Evolutionary conservation across 2,113 vertebrate species (phyloP).

Genomic region (Marmota monax): DNA sequence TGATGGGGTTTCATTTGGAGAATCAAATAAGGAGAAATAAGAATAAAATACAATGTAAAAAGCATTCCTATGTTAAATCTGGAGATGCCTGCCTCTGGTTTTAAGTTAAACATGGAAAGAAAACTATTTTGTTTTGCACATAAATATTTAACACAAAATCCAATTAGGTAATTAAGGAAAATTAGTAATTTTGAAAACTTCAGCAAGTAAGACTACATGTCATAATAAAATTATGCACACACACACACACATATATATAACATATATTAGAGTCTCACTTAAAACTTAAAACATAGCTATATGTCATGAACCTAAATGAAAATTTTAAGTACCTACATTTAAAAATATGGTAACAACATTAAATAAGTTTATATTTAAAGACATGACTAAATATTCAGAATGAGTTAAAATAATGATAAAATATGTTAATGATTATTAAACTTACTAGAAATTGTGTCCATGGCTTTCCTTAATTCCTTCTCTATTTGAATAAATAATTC

Average conservation of each 20-base stretch:
- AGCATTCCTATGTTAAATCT: constrained; percentile 24
- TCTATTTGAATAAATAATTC: constrained; percentile 43
- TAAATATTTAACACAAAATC: neutral
- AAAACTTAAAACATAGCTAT: neutral
- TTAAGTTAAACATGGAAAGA: neutral
- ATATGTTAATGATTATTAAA: neutral
- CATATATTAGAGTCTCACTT: neutral
- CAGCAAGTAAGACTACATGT: neutral
- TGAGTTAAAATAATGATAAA: neutral
- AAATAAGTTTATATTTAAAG: neutral
- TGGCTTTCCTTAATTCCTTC: neutral
- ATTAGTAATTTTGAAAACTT: neutral
- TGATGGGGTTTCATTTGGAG: neutral
- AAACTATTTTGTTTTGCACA: constrained; percentile 2
- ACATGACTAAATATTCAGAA: constrained; percentile 18
- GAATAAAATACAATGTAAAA: neutral
- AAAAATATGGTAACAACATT: neutral
- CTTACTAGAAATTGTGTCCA: neutral
- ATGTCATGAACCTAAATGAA: neutral
- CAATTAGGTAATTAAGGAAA: constrained; percentile 28
- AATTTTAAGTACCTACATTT: neutral
- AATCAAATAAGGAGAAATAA: neutral
- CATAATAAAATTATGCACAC: neutral
- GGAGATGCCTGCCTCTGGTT: neutral
- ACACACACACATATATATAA: neutral